Percentiles rank a stretch among this genome's conserved stretches.
phyloP scores from a whole-genome alignment of 2,113 vertebrate species.

The Microcebus murinus region DNA sequence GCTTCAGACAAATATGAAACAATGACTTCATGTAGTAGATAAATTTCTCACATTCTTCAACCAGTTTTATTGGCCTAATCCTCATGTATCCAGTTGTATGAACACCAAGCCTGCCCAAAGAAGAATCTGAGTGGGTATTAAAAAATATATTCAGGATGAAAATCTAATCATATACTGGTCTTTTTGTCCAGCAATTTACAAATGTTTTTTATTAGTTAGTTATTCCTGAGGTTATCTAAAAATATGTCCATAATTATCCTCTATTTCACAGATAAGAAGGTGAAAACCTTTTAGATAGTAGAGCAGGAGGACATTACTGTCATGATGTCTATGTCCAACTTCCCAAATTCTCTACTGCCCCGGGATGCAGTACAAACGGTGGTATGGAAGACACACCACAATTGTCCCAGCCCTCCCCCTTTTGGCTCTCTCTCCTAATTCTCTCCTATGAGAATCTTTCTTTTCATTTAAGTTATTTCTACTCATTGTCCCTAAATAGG shows the following conservation, averaged over 20 bases:
- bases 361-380: neutral
- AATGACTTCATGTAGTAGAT: slow-evolving; percentile 79
- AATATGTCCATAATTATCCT: neutral
- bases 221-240: slow-evolving; percentile 14
- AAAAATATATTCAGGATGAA: neutral
- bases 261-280: neutral
- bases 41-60: slow-evolving; percentile 78
- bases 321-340: neutral
- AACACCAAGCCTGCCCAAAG: slow-evolving; percentile 31
- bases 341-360: neutral
- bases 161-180: neutral
- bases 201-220: neutral
- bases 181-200: neutral
- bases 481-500: too few species aligned
- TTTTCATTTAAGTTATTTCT: neutral
- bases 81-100: slow-evolving; percentile 49
- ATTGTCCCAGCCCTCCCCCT: neutral
- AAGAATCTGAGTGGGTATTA: slow-evolving; percentile 1
- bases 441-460: neutral
- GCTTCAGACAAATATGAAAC: slow-evolving; percentile 75
- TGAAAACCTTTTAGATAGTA: neutral
- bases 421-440: neutral
- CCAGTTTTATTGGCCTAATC: slow-evolving; percentile 70
- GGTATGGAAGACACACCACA: neutral
- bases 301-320: neutral